Evolutionary conservation across 2,888 invertebrate genomes (phyloP), one percentile per base, ranked within the genome.

Genomic region (Amiota mariae): DNA sequence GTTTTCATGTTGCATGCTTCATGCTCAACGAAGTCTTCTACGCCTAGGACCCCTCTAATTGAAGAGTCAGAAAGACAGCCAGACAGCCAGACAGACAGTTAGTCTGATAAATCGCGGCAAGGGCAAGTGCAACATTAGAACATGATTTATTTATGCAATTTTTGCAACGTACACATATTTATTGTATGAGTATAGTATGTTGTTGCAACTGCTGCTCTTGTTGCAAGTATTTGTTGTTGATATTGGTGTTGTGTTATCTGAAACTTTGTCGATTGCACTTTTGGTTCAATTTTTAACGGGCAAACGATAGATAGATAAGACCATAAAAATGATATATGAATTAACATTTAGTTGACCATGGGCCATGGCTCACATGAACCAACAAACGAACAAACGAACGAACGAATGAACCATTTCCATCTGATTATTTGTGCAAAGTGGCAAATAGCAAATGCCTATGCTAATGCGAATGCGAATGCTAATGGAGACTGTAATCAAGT

Each of bases 61-160:
- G 51, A 18, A 20, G 20, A 51, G 51, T 12, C 24, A 18, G 49
- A n/a, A 54, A 36, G 10, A 18, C 67, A 18, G 46, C 1, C 63
- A 18, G 49, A n/a, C 61, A 36, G 10, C 18, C 67, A 18, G 46
- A n/a, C 63, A 18, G 67, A 72, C 82, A 75, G 24, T 11, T 13
- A 36, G 77, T 80, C 78, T 84, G 85, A 86, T 82, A 85, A 86
- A 85, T 86, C 85, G 85, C 79, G 78, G 80, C 87, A 81, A 84
- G 85, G 85, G 81, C 87, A 85, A 85, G 83, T 82, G 86, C 84
- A 85, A 85, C 84, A 85, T 88, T 87, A 86, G 84, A 85, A 81
- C 85, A 86, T 88, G 86, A 86, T 86, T 86, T 86, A 86, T 86
- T 84, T 85, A 88, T 86, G 87, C 86, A 87, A 88, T 86, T 86